Conservation (phyloP, 2,113 vertebrate genomes). For the Catharus minimus region DNA sequence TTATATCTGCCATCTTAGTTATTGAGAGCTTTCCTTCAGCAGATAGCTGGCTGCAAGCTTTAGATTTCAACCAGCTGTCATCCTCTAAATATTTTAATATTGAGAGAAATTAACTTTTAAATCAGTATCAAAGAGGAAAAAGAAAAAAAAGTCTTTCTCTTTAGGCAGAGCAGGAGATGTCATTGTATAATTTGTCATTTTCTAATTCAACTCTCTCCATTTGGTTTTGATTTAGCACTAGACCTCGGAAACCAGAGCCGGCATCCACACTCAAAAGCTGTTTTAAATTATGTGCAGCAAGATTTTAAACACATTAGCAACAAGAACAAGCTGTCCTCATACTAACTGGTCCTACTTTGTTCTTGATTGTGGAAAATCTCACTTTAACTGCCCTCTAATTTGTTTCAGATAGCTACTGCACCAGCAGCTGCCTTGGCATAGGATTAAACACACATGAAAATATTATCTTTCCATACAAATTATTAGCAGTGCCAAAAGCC, state of each 20-base stretch:
- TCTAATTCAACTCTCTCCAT: constrained; percentile 70
- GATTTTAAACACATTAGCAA: constrained; percentile 87
- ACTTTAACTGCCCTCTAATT: constrained; percentile 85
- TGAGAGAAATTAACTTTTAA: constrained; percentile 68
- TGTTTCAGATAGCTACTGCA: constrained; percentile 83
- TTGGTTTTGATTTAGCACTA: constrained; percentile 77
- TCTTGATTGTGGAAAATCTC: constrained; percentile 86
- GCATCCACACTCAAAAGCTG: constrained; percentile 75
- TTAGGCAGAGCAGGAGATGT: constrained; percentile 46
- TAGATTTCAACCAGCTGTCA: constrained; percentile 59
- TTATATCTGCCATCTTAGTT: constrained; percentile 16
- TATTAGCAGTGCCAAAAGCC: constrained; percentile 74
- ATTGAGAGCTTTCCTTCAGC: constrained; percentile 48
- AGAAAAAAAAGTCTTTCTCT: constrained; percentile 12
- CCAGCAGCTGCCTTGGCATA: constrained; percentile 80
- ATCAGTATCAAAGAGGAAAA: constrained; percentile 56
- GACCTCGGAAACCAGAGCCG: constrained; percentile 63
- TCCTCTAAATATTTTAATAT: constrained; percentile 72
- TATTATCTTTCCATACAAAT: constrained; percentile 76
- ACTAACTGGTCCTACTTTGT: constrained; percentile 80
- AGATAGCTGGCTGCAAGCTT: constrained; percentile 13
- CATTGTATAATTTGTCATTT: constrained; percentile 74
- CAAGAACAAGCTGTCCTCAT: constrained; percentile 85
- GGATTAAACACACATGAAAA: constrained; percentile 78
- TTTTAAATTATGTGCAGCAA: constrained; percentile 83